Percentiles rank a stretch among this genome's conserved stretches.
phyloP scores from a whole-genome alignment of 1,140 invertebrate genomes.

The Laodelphax striatellus region DNA sequence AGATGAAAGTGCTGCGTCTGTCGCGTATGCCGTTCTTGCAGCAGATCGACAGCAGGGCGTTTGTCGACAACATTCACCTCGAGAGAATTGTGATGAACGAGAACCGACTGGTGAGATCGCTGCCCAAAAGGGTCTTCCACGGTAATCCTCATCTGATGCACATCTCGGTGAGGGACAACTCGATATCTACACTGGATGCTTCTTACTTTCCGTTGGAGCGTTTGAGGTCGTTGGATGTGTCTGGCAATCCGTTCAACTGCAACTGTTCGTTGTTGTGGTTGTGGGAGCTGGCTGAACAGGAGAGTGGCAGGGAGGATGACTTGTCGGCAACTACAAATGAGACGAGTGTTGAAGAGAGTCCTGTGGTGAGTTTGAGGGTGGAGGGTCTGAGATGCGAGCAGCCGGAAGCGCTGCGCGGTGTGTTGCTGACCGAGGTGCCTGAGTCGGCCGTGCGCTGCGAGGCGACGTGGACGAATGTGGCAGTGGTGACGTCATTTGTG shows the following conservation, averaged over 20 bases:
- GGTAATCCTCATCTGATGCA: conserved; percentile 59
- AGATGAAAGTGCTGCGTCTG: conserved; percentile 58
- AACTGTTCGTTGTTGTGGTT: conserved; percentile 81
- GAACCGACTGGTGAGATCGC: conserved; percentile 52
- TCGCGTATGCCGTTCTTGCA: conserved; percentile 34
- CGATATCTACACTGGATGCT: conserved; percentile 55
- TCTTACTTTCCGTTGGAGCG: conserved; percentile 68
- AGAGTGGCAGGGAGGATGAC: conserved; percentile 1
- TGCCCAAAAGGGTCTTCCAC: conserved; percentile 60
- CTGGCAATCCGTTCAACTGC: conserved; percentile 72
- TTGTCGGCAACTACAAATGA: neutral
- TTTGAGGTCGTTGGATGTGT: conserved; percentile 52
- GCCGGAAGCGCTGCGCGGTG: conserved; percentile 37
- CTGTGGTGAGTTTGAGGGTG: conserved; percentile 13
- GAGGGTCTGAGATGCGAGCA: conserved; percentile 37
- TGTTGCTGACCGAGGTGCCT: conserved; percentile 37
- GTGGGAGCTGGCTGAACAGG: conserved; percentile 51
- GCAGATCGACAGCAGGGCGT: conserved; percentile 41
- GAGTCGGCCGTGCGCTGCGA: conserved; percentile 48
- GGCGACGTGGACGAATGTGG: conserved; percentile 43
- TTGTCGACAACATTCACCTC: conserved; percentile 72
- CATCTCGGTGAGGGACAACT: conserved; percentile 58
- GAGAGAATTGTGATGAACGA: conserved; percentile 64
- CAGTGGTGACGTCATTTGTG: conserved; percentile 40
- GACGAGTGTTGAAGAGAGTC: neutral